A percentile compares a stretch with the other conserved stretches of the same genome.
These are phyloP conservation scores for Ptychadena robeensis DNA, from an alignment of 2,797 vertebrate genomes.

Conservation along the genomic window DNA sequence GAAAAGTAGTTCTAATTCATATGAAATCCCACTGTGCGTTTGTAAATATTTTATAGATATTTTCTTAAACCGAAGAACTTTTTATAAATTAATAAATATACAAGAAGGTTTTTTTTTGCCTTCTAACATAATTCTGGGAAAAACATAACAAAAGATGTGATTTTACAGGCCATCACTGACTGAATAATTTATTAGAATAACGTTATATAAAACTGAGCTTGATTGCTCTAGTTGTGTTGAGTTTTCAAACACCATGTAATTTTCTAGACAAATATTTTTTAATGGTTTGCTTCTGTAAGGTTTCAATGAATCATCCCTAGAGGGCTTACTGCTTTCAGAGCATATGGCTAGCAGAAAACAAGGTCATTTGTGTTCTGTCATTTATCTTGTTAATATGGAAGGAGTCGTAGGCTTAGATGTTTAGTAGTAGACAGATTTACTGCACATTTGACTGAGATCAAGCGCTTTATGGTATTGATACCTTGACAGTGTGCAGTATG, in stretches of 20 bases:
- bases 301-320: constrained; percentile 47
- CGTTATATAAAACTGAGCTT: constrained; percentile 20
- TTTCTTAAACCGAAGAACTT: constrained; percentile 21
- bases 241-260: constrained; percentile 38
- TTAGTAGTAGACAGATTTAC: constrained; percentile 18
- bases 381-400: constrained; percentile 41
- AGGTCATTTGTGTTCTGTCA: constrained; percentile 56
- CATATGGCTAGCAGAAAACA: constrained; percentile 55
- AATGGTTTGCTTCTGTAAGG: constrained; percentile 35
- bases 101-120: constrained; percentile 20
- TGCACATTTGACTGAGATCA: neutral
- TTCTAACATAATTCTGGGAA: constrained; percentile 16
- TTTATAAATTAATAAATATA: constrained; percentile 48
- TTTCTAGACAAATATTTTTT: constrained; percentile 53
- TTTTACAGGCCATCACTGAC: constrained; percentile 25
- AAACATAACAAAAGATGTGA: constrained; percentile 19
- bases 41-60: constrained; percentile 42
- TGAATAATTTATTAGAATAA: constrained; percentile 50
- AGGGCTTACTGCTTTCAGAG: constrained; percentile 52
- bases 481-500: too few species aligned
- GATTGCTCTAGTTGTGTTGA: constrained; percentile 39
- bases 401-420: neutral
- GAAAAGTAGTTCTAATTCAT: too few species aligned
- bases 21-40: constrained; percentile 7
- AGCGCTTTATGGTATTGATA: neutral